Evolutionary conservation across 2,113 vertebrate genomes (phyloP), one percentile per base, ranked within the genome.

Genomic region (Paramisgurnus dabryanus): DNA sequence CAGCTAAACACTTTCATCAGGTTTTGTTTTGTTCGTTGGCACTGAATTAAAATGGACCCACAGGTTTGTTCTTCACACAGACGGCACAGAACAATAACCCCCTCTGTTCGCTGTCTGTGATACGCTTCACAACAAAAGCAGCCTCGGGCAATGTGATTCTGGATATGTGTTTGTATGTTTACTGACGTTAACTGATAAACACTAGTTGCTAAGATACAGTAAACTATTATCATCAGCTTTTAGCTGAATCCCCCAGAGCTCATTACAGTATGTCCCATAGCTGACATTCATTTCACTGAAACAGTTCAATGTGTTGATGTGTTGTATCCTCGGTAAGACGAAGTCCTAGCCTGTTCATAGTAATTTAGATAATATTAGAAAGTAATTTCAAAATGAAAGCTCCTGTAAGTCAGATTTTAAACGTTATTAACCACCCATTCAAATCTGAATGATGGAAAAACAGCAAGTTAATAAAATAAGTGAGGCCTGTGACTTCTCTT

Each of bases 21-120:
- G 64, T 67, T 49, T 67, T 80, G 71, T 76, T 67, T 80, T 79
- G 69, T 79, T 79, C 64, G 75, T 67, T 61, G 64, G 40, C 22
- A 4, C 64, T 83, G 17, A 80, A 80, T 76, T 75, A 53, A 43
- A 53, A 74, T 45, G 57, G 53, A 73, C 40, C 39, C 10, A 41
- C 57, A 15, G 75, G 41, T 70, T 82, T 49, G 45, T 65, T 50
- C 34, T 49, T 53, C 68, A 55, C 61, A 73, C 61, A 57, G 22
- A 45, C n/a, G 4, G 63, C 3, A 22, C 17, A 15, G 57, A 70
- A 82, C 57, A 78, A 68, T 72, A 12, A 67, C 27, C 43, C 18
- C 34, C 66, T 83, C n/a, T 78, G 63, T 74, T 47, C 63, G 65
- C 5, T 53, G 39, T 55, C 40, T 73, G 45, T 50, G 34, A 9